Evolutionary conservation across 2,888 invertebrate species (phyloP).

Genomic region (Acrobasis consociella): DNA sequence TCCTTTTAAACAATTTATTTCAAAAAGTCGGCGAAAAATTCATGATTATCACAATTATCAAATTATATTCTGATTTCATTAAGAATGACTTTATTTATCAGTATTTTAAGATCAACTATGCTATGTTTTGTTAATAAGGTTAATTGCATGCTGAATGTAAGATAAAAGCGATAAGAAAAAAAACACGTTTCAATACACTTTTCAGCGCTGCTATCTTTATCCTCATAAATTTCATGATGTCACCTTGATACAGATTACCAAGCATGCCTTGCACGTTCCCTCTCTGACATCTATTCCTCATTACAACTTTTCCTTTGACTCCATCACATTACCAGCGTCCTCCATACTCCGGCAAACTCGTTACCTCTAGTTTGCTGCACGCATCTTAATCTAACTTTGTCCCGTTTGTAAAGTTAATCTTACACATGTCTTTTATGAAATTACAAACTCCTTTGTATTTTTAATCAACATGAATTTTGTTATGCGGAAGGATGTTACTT

Average conservation of each 20-base stretch:
- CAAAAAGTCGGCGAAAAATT: too few relatives aligned
- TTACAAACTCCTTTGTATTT: conserved; percentile 22
- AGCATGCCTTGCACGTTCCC: background rate
- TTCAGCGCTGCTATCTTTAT: background rate
- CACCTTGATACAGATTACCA: background rate
- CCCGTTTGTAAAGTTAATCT: conserved; percentile 27
- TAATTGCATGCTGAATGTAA: too few relatives aligned
- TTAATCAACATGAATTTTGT: conserved; percentile 13
- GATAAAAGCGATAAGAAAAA: too few relatives aligned
- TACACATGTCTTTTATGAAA: conserved; percentile 28
- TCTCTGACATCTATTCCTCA: background rate
- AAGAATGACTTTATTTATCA: too few relatives aligned
- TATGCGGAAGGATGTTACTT: conserved; percentile 8
- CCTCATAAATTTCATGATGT: background rate
- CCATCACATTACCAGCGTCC: background rate
- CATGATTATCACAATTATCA: too few relatives aligned
- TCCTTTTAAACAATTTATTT: too few relatives aligned
- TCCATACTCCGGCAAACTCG: conserved; percentile 11
- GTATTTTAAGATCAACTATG: too few relatives aligned
- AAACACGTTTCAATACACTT: too few relatives aligned
- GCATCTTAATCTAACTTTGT: conserved; percentile 29
- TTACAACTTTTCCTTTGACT: conserved; percentile 6
- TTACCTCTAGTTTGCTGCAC: conserved; percentile 27
- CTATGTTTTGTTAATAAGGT: too few relatives aligned
- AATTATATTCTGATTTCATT: too few relatives aligned